phyloP scores from a whole-genome alignment of 53 echinoderm and acorn worm genomes.

The Paracentrotus lividus region DNA sequence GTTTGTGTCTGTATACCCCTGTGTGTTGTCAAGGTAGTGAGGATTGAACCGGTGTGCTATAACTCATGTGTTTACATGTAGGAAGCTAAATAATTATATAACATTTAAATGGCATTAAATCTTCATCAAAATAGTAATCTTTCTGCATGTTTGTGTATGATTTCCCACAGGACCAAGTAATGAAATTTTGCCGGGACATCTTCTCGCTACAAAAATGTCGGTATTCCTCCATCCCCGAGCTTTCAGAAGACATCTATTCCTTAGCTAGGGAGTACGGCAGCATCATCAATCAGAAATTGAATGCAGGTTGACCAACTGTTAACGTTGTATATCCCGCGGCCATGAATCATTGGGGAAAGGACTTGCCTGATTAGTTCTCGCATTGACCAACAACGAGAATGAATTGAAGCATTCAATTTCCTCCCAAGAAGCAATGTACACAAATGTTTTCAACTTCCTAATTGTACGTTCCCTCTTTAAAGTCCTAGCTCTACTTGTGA shows the following conservation, averaged over 20 bases:
- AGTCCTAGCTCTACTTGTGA: background rate
- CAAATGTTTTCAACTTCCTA: background rate
- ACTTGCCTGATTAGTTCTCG: background rate
- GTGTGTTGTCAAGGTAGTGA: no score
- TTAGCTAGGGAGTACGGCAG: slow-evolving; percentile 80
- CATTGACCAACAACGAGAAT: background rate
- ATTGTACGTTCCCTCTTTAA: background rate
- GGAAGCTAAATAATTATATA: no score
- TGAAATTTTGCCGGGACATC: slow-evolving; percentile 86
- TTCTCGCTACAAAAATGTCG: slow-evolving; percentile 89
- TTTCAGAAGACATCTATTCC: slow-evolving; percentile 88
- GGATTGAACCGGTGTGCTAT: no score
- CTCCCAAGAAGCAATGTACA: background rate
- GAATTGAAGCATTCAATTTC: background rate
- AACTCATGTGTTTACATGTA: no score
- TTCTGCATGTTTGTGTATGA: background rate
- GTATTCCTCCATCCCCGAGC: slow-evolving; percentile 85
- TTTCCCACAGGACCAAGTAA: slow-evolving; percentile 88
- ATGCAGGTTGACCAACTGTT: background rate
- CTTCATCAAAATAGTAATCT: background rate
- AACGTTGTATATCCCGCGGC: background rate
- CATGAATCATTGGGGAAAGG: background rate
- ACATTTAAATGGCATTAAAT: background rate
- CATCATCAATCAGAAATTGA: slow-evolving; percentile 67
- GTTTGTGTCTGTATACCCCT: no score